Evolutionary conservation across 2,113 vertebrate genomes (phyloP).

Genomic region (Sphaerodactylus townsendi): DNA sequence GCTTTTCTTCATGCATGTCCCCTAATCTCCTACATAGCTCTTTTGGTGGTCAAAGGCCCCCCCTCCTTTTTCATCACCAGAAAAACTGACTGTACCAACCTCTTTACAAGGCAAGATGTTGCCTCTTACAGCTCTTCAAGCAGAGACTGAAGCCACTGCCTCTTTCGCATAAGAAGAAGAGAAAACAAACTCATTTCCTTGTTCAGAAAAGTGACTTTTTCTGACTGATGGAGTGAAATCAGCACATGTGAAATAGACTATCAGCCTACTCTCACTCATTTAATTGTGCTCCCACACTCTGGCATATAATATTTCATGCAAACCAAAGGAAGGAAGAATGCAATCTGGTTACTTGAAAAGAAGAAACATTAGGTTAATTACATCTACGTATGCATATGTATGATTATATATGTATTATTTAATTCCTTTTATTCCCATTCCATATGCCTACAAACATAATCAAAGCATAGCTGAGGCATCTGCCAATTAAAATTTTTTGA

Average conservation of each 20-base stretch:
- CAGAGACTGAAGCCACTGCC: neutral
- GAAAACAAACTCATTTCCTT: conserved; percentile 46
- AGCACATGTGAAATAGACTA: conserved; percentile 20
- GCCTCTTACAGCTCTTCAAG: neutral
- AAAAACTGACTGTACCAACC: too few species aligned
- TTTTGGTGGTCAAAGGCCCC: too few species aligned
- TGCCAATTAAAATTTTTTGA: neutral
- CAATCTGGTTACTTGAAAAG: conserved; percentile 44
- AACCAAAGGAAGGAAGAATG: conserved; percentile 51
- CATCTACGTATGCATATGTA: neutral
- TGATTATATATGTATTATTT: conserved; percentile 7
- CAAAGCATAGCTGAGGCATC: conserved; percentile 51
- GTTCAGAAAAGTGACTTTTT: conserved; percentile 42
- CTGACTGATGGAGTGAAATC: conserved; percentile 45
- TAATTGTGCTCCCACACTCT: conserved; percentile 51
- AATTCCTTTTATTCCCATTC: neutral
- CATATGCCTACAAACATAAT: conserved; percentile 30
- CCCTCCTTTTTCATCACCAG: too few species aligned
- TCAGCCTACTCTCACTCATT: conserved; percentile 37
- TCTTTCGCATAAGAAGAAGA: neutral
- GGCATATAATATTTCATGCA: conserved; percentile 37
- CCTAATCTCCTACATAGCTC: too few species aligned
- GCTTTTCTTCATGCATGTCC: too few species aligned
- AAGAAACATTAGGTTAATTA: neutral
- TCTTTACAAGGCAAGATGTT: neutral